A percentile compares a stretch with the other conserved stretches of the same genome.
phyloP scores from a whole-genome alignment of 2,797 vertebrate genomes.

The Limosa lapponica region DNA sequence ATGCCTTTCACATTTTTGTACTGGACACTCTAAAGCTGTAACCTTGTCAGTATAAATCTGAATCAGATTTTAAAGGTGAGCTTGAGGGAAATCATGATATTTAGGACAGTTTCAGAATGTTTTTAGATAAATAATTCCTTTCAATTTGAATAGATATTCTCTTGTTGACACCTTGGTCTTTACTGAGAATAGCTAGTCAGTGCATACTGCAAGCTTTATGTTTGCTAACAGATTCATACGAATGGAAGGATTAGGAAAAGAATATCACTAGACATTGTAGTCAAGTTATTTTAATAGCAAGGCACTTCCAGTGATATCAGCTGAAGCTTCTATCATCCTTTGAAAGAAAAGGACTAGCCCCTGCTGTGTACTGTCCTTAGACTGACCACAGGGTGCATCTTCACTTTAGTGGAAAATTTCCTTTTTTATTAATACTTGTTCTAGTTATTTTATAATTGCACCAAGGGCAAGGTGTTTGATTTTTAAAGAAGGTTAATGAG shows the following conservation, averaged over 20 bases:
- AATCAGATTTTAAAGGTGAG: background rate
- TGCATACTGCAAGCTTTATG: background rate
- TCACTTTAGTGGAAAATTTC: background rate
- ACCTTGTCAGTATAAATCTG: background rate
- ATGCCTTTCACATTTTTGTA: background rate
- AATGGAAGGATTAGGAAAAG: background rate
- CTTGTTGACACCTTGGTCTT: background rate
- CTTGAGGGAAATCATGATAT: background rate
- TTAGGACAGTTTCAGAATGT: background rate
- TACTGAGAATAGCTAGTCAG: background rate
- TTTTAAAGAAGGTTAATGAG: background rate
- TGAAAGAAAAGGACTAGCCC: background rate
- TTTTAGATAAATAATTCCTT: background rate
- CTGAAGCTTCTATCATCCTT: background rate
- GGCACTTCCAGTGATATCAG: background rate
- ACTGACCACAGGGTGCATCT: background rate
- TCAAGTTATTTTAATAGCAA: background rate
- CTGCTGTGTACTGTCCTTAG: background rate
- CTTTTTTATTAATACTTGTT: background rate
- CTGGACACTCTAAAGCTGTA: background rate
- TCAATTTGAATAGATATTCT: background rate
- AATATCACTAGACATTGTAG: background rate
- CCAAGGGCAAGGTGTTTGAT: background rate
- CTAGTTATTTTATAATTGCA: background rate
- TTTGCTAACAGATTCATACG: background rate